These are phyloP conservation scores for Drosophila fungiperda DNA, from an alignment of 2,888 invertebrate genomes.

Conservation along the genomic window DNA sequence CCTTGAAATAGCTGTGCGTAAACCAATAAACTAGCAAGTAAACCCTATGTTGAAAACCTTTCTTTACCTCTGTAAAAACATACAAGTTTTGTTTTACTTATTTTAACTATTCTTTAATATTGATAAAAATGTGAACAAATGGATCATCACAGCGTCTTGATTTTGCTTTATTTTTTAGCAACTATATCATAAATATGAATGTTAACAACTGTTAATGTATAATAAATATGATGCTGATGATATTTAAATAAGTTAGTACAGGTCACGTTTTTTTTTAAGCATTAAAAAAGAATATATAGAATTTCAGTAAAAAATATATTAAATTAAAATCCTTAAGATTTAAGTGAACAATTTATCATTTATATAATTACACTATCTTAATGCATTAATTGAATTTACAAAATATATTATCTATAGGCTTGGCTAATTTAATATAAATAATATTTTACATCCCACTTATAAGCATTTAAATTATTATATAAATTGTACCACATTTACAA, in stretches of 20 bases:
- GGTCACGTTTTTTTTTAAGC: neutral
- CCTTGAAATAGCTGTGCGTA: constrained; percentile 5
- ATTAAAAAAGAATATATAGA: neutral
- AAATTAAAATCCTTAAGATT: neutral
- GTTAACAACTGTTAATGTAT: neutral
- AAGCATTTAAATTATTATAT: neutral
- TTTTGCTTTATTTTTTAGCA: neutral
- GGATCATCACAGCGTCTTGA: too few species aligned
- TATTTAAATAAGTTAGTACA: neutral
- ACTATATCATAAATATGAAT: neutral
- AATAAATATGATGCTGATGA: neutral
- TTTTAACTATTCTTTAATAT: neutral
- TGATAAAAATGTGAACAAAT: neutral
- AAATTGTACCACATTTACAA: neutral
- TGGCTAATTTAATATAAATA: neutral
- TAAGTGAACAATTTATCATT: neutral
- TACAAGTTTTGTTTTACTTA: neutral
- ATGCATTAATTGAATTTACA: neutral
- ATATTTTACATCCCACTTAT: neutral
- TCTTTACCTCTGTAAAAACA: neutral
- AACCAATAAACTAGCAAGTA: constrained; percentile 13
- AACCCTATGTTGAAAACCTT: constrained; percentile 5
- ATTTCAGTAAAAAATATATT: neutral
- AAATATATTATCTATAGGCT: neutral
- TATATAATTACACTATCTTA: neutral